Percentiles rank a stretch among this genome's conserved stretches.
phyloP scores from a whole-genome alignment of 2,888 invertebrate genomes.

The Euphydryas editha region DNA sequence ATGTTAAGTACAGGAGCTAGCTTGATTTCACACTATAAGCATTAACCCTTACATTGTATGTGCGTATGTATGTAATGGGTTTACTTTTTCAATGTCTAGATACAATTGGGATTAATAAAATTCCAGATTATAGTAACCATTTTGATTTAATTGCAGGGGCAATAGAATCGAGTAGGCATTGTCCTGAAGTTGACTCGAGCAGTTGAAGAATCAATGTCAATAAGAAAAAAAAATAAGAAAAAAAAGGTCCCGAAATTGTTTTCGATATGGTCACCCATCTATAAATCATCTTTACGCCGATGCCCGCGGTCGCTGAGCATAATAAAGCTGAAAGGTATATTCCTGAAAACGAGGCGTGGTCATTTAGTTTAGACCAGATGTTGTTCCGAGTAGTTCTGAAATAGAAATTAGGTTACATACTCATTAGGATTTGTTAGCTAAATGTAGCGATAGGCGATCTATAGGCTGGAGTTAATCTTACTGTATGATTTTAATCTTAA shows the following conservation, averaged over 20 bases:
- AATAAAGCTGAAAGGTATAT: slow-evolving; percentile 53
- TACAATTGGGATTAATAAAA: too few relatives aligned
- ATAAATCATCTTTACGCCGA: slow-evolving; percentile 53
- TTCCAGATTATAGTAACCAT: too few relatives aligned
- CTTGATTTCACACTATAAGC: background rate
- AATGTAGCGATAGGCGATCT: slow-evolving; percentile 9
- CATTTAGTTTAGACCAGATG: slow-evolving; percentile 53
- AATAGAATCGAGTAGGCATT: too few relatives aligned
- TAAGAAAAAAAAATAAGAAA: background rate
- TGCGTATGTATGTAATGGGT: background rate
- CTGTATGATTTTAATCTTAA: background rate
- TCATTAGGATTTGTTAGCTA: slow-evolving; percentile 31
- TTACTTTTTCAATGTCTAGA: background rate
- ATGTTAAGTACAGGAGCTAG: slow-evolving; percentile 4
- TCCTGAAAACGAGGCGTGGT: slow-evolving; percentile 48
- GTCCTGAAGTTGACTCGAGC: too few relatives aligned
- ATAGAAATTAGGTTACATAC: slow-evolving; percentile 45
- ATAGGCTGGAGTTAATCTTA: background rate
- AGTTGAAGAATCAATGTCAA: background rate
- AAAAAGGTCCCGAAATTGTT: background rate
- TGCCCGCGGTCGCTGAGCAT: slow-evolving; percentile 45
- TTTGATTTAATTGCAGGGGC: too few relatives aligned
- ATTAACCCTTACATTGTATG: background rate
- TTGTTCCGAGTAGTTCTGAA: slow-evolving; percentile 40
- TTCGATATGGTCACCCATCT: slow-evolving; percentile 39